Evolutionary conservation across 2,888 invertebrate species (phyloP).

Genomic region (Pogonocherus hispidulus): DNA sequence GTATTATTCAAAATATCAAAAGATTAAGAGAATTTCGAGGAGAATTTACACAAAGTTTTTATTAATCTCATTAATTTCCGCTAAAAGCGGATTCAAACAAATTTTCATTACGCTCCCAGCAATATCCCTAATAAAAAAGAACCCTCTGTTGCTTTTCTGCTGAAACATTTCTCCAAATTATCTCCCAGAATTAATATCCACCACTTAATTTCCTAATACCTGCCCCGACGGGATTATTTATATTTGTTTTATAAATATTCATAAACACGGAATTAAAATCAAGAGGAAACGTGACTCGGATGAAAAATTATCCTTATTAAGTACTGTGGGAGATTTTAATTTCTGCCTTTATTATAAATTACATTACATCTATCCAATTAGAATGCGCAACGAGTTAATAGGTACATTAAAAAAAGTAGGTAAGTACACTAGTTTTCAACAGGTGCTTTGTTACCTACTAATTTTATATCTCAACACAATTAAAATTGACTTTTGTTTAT

Average conservation of each 20-base stretch:
- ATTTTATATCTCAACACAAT: no score
- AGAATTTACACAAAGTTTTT: no score
- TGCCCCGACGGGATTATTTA: neutral
- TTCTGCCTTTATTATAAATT: neutral
- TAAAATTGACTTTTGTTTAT: no score
- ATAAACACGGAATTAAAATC: conserved; percentile 1
- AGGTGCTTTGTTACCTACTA: no score
- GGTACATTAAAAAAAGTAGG: no score
- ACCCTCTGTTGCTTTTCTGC: neutral
- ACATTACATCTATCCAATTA: no score
- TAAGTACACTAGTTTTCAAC: no score
- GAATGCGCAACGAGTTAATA: no score
- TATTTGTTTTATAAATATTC: conserved; percentile 5
- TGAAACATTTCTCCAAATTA: neutral
- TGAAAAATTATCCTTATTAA: neutral
- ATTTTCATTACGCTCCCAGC: neutral
- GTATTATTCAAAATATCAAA: no score
- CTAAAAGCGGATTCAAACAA: neutral
- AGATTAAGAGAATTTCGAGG: no score
- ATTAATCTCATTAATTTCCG: no score
- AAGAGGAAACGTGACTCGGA: neutral
- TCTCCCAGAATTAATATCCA: neutral
- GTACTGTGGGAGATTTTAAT: neutral
- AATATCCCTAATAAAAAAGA: neutral
- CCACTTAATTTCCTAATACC: neutral